A percentile compares a stretch with the other conserved stretches of the same genome.
phyloP scores from a whole-genome alignment of 2,888 invertebrate genomes.

The Leptinotarsa tumamoca region DNA sequence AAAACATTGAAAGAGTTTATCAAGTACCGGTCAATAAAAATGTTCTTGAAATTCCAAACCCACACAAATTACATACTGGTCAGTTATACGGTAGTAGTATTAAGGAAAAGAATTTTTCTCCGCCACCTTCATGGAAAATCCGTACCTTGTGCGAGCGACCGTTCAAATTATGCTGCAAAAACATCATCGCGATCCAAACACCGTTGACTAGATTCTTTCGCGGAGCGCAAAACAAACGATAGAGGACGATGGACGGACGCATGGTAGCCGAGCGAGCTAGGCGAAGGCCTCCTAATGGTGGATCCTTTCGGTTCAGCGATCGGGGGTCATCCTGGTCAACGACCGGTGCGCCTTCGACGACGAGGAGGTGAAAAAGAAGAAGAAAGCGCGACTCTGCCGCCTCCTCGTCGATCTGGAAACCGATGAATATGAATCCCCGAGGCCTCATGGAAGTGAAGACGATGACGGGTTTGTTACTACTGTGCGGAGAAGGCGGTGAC shows the following conservation, averaged over 20 bases:
- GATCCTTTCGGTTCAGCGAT: constrained; percentile 57
- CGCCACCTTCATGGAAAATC: neutral
- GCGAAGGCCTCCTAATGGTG: constrained; percentile 27
- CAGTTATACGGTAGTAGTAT: too few relatives aligned
- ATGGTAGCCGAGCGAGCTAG: constrained; percentile 8
- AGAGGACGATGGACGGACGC: constrained; percentile 8
- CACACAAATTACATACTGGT: too few relatives aligned
- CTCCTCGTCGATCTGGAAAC: constrained; percentile 21
- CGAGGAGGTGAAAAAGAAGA: neutral
- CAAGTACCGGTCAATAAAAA: too few relatives aligned
- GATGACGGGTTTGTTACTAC: constrained; percentile 15
- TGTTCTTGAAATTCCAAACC: too few relatives aligned
- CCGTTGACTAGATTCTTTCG: constrained; percentile 20
- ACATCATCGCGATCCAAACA: neutral
- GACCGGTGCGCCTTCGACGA: constrained; percentile 45
- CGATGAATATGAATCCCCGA: constrained; percentile 7
- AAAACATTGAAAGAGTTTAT: too few relatives aligned
- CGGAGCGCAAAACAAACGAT: constrained; percentile 30
- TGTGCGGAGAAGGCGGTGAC: constrained; percentile 5
- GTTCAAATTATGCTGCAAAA: neutral
- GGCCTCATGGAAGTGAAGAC: neutral
- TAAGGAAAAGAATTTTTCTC: neutral
- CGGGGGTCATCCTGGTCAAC: constrained; percentile 58
- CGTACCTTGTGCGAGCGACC: neutral
- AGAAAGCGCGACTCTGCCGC: constrained; percentile 13